A percentile compares a stretch with the other conserved stretches of the same genome.
Evolutionary conservation across 1,140 invertebrate genomes (phyloP).

Genomic region (Hycleus phaleratus): DNA sequence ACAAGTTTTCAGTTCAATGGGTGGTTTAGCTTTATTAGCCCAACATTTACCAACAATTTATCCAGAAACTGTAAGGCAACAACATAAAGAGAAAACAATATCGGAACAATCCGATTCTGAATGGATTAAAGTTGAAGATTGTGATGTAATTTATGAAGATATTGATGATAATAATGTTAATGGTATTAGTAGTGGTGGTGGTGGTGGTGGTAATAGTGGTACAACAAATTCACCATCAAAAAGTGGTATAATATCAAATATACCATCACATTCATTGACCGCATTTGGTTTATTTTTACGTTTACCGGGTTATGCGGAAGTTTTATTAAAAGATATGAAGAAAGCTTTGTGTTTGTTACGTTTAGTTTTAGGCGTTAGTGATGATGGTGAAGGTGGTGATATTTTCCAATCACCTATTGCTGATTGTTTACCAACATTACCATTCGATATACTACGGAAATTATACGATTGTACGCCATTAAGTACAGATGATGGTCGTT

Average conservation of each 20-base stretch:
- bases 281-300: constrained; percentile 83
- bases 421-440: constrained; percentile 70
- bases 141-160: constrained; percentile 65
- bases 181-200: too few species aligned
- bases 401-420: constrained; percentile 70
- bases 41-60: constrained; percentile 79
- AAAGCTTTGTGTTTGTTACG: constrained; percentile 78
- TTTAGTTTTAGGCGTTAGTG: constrained; percentile 79
- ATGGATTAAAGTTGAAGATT: constrained; percentile 58
- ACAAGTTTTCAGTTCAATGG: constrained; percentile 75
- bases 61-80: constrained; percentile 58
- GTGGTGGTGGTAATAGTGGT: too few species aligned
- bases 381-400: constrained; percentile 81
- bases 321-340: constrained; percentile 72
- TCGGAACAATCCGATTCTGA: constrained; percentile 51
- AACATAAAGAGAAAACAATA: constrained; percentile 46
- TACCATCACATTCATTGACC: constrained; percentile 82
- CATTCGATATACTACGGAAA: constrained; percentile 76
- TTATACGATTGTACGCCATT: constrained; percentile 71
- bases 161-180: constrained; percentile 42
- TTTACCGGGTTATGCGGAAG: constrained; percentile 82
- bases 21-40: constrained; percentile 79
- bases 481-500: constrained; percentile 71
- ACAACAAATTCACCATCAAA: constrained; percentile 39
- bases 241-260: constrained; percentile 41